Conservation (phyloP, 2,888 invertebrate genomes). For the Ptilodon capucinus region DNA sequence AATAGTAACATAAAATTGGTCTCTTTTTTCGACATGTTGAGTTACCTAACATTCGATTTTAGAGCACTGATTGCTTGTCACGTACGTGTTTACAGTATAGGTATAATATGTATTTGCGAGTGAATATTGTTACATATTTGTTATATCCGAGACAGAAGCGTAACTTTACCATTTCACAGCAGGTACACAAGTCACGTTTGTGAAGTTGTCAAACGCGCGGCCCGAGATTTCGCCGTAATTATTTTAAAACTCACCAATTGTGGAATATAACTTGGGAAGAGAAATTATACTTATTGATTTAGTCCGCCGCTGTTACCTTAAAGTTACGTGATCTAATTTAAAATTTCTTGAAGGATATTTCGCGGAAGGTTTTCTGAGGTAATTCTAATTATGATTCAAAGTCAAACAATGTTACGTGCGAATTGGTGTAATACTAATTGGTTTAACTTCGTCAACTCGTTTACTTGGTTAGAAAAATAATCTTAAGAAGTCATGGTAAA, state of each 20-base stretch:
- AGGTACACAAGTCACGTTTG: conserved; percentile 20
- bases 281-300: conserved; percentile 39
- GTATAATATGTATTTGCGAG: too few species aligned
- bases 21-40: too few species aligned
- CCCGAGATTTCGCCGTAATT: conserved; percentile 24
- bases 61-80: too few species aligned
- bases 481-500: too few species aligned
- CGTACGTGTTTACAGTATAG: too few species aligned
- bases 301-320: conserved; percentile 27
- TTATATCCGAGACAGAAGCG: too few species aligned
- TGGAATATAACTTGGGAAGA: conserved; percentile 27
- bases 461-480: background rate
- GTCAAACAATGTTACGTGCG: background rate
- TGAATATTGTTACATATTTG: too few species aligned
- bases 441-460: background rate
- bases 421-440: conserved; percentile 1
- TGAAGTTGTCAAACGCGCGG: conserved; percentile 22
- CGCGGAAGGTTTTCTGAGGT: conserved; percentile 19
- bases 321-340: conserved; percentile 38
- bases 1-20: too few species aligned
- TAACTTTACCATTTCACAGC: background rate
- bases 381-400: conserved; percentile 23
- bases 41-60: too few species aligned
- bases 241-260: conserved; percentile 28
- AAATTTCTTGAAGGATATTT: conserved; percentile 26